Conservation (phyloP, 2,113 vertebrate species). For the Megaleporinus macrocephalus region DNA sequence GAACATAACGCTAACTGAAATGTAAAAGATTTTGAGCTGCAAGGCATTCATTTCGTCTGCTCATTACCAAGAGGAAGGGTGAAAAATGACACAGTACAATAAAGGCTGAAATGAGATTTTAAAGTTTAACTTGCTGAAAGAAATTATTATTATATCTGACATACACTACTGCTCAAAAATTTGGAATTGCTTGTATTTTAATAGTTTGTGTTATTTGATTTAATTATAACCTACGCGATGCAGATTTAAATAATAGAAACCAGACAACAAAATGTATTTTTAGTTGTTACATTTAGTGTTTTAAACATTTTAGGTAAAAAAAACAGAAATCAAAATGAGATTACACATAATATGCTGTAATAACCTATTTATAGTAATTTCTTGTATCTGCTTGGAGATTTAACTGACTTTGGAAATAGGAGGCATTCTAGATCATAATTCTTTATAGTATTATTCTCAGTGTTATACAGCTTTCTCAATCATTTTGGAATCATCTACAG, state of each 20-base stretch:
- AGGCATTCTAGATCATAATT: neutral
- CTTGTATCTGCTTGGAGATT: neutral
- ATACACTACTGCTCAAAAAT: neutral
- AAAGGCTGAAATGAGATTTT: slow-evolving; percentile 53
- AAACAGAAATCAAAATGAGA: neutral
- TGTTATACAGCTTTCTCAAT: neutral
- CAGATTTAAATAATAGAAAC: too few relatives aligned
- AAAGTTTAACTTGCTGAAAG: slow-evolving; percentile 53
- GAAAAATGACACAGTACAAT: slow-evolving; percentile 53
- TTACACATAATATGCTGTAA: neutral
- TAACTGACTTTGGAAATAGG: neutral
- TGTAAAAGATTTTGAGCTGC: slow-evolving; percentile 49
- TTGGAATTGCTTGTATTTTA: neutral
- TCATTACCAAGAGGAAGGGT: slow-evolving; percentile 43
- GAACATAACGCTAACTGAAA: slow-evolving; percentile 49
- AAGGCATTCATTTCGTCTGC: slow-evolving; percentile 45
- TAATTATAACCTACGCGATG: neutral
- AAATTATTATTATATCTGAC: slow-evolving; percentile 48
- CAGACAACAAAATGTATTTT: neutral
- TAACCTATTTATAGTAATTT: neutral
- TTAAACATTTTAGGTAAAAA: neutral
- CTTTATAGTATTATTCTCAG: neutral
- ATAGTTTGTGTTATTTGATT: neutral
- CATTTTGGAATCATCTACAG: neutral
- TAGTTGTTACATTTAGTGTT: neutral